phyloP scores from a whole-genome alignment of 2,888 invertebrate genomes.

The Morpho helenor region DNA sequence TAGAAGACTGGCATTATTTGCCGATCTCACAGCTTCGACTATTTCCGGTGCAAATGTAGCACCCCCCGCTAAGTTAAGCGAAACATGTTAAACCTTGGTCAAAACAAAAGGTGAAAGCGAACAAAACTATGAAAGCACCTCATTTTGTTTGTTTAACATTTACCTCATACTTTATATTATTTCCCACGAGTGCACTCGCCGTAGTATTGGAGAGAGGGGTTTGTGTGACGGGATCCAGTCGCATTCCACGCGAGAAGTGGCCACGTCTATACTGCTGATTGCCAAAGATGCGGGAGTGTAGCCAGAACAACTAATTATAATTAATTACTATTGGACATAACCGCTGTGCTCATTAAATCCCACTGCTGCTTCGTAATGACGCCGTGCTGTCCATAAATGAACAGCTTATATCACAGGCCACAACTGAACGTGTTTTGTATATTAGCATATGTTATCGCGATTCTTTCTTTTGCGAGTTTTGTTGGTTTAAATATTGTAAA shows the following conservation, averaged over 20 bases:
- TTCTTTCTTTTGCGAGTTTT: too few species aligned
- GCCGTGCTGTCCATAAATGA: slow-evolving; percentile 6
- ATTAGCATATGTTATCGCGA: too few species aligned
- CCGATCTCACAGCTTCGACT: slow-evolving; percentile 55
- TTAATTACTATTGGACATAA: slow-evolving; percentile 20
- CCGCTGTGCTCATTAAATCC: slow-evolving; percentile 11
- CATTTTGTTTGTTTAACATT: slow-evolving; percentile 26
- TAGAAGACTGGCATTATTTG: slow-evolving; percentile 43
- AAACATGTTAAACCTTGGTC: slow-evolving; percentile 6
- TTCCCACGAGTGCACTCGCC: slow-evolving; percentile 38
- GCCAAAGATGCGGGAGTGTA: slow-evolving; percentile 33
- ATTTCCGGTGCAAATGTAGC: slow-evolving; percentile 51
- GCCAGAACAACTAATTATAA: slow-evolving; percentile 29
- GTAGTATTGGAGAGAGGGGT: slow-evolving; percentile 29
- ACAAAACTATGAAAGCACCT: slow-evolving; percentile 16
- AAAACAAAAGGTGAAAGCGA: slow-evolving; percentile 11
- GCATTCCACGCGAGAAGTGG: slow-evolving; percentile 39
- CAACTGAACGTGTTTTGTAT: too few species aligned
- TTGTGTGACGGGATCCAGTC: slow-evolving; percentile 40
- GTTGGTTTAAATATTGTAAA: too few species aligned
- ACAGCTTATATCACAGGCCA: not conserved
- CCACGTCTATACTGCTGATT: slow-evolving; percentile 32
- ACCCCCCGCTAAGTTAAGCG: slow-evolving; percentile 18
- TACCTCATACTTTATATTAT: slow-evolving; percentile 32
- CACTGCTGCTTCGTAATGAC: slow-evolving; percentile 11